These are phyloP conservation scores for Andrena chrysosceles DNA, from an alignment of 2,888 invertebrate species.

Conservation along the genomic window DNA sequence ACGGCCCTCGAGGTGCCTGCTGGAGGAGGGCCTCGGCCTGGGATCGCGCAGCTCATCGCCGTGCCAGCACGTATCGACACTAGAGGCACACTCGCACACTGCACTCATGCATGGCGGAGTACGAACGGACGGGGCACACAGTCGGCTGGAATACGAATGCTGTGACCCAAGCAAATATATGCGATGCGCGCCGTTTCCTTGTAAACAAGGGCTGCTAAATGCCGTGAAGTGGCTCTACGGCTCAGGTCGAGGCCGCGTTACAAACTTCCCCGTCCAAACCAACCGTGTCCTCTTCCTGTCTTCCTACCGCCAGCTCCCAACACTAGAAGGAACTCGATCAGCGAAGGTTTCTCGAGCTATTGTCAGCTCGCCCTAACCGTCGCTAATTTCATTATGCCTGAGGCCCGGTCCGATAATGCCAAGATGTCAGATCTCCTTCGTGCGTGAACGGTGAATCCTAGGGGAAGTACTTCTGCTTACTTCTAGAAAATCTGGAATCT, in stretches of 20 bases:
- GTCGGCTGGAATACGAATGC: constrained; percentile 79
- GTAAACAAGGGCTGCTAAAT: constrained; percentile 80
- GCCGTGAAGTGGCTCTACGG: constrained; percentile 61
- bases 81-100: constrained; percentile 82
- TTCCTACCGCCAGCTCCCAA: background rate
- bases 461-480: too few relatives aligned
- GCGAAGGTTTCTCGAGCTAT: constrained; percentile 17
- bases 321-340: background rate
- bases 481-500: background rate
- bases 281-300: background rate
- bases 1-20: background rate
- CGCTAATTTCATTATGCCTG: constrained; percentile 39
- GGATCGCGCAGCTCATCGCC: constrained; percentile 60
- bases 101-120: constrained; percentile 75
- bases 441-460: background rate
- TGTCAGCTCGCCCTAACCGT: constrained; percentile 14
- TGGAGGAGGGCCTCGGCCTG: constrained; percentile 52
- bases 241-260: constrained; percentile 72
- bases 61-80: constrained; percentile 79
- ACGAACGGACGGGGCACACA: constrained; percentile 67
- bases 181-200: constrained; percentile 80
- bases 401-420: background rate
- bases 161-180: constrained; percentile 78
- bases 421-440: background rate
- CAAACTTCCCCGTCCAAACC: constrained; percentile 38